phyloP scores from a whole-genome alignment of 2,113 vertebrate genomes.

The Anser brachyrhynchus region DNA sequence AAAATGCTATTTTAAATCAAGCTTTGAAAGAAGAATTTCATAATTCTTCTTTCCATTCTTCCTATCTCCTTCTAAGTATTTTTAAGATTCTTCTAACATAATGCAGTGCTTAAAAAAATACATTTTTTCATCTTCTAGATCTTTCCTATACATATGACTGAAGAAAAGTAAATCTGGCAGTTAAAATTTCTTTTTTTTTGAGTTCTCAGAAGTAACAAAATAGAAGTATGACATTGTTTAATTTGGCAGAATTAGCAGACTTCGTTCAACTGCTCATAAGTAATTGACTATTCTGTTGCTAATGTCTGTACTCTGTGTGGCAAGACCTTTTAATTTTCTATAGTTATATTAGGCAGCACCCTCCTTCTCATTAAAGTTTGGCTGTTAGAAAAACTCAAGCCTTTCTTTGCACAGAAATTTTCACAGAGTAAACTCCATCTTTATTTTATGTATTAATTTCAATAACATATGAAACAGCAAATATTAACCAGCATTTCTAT shows the following conservation, averaged over 20 bases:
- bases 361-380: neutral
- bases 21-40: neutral
- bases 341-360: neutral
- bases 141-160: accelerated
- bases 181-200: neutral
- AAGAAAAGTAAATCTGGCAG: neutral
- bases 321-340: neutral
- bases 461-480: neutral
- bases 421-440: neutral
- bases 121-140: neutral
- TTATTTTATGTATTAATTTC: neutral
- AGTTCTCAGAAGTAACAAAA: neutral
- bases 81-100: neutral
- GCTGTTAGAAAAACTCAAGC: neutral
- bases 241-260: neutral
- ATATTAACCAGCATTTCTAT: neutral
- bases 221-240: neutral
- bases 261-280: neutral
- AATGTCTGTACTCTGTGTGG: neutral
- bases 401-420: neutral
- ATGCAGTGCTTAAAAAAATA: neutral
- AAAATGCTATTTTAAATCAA: neutral
- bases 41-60: neutral
- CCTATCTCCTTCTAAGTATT: neutral
- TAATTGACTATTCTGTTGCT: neutral